Evolutionary conservation across 2,113 vertebrate species (phyloP), one percentile per base, ranked within the genome.

Genomic region (Macquaria australasica): DNA sequence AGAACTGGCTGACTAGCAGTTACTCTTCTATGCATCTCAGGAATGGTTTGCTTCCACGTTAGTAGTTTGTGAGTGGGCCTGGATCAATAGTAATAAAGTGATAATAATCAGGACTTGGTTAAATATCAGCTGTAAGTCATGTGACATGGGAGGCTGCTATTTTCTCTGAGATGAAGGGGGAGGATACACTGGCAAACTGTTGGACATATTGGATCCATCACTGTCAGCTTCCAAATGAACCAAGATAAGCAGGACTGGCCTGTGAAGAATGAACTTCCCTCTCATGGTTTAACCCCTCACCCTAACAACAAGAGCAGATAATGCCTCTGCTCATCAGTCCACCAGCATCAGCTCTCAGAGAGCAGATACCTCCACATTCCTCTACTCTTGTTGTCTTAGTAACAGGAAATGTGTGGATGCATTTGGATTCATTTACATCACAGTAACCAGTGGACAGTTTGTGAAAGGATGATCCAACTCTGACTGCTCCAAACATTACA

Each of bases 201-300:
- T 16, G 45, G 45, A 48, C 12, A 15, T 51, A 53, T 11, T 9
- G 68, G 55, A 75, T 60, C 21, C 63, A 78, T 81, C 55, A 56
- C 79, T 86, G 85, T 89, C 82, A 85, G 59, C 82, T 78, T 66
- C 34, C 48, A 72, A 78, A 85, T 84, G 64, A 85, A 83, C 84
- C 75, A 69, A 68, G 69, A 82, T 56, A 69, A 84, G 72, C 56
- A 59, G 39, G 73, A 77, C 70, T 79, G 63, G 68, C 41, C 66
- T 48, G 48, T 31, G 10, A 41, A 41, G 77, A 73, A 39, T 80
- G 76, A 25, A 88, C 76, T 20, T 43, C 56, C 18, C 21, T 70
- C 45, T 62, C 72, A 83, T 82, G 64, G 72, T 90, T 88, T 87
- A 90, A 88, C 53, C 51, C 50, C 20, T 51, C 18, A 16, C 78